A percentile compares a stretch with the other conserved stretches of the same genome.
Evolutionary conservation across 2,797 vertebrate species (phyloP).

Genomic region (Poecilia gillii): DNA sequence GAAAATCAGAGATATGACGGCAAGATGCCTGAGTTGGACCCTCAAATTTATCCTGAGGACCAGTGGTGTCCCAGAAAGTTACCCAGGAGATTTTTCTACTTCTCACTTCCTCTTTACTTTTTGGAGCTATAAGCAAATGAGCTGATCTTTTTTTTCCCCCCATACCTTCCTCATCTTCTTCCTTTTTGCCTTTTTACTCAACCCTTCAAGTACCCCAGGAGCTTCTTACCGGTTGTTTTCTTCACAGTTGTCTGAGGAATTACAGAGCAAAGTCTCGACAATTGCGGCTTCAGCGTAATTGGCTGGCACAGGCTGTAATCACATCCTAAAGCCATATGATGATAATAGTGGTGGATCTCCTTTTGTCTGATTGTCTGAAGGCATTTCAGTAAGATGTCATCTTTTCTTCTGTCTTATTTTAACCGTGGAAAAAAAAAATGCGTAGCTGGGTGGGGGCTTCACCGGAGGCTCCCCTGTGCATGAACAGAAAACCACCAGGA

Average conservation of each 20-base stretch:
- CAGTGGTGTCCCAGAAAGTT: constrained; percentile 13
- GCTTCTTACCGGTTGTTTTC: constrained; percentile 54
- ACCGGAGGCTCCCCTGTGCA: constrained; percentile 28
- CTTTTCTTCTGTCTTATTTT: constrained; percentile 12
- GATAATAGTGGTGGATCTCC: constrained; percentile 56
- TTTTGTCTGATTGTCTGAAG: constrained; percentile 58
- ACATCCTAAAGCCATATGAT: constrained; percentile 44
- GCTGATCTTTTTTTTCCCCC: constrained; percentile 14
- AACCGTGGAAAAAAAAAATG: constrained; percentile 20
- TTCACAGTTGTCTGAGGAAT: constrained; percentile 52
- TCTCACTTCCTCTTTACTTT: not conserved
- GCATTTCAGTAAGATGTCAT: constrained; percentile 48
- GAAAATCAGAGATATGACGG: constrained; percentile 13
- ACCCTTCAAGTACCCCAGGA: constrained; percentile 30
- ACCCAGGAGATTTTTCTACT: not conserved
- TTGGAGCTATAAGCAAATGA: constrained; percentile 6
- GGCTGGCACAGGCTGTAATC: constrained; percentile 61
- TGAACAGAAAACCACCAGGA: constrained; percentile 43
- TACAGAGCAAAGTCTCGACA: constrained; percentile 53
- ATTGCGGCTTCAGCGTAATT: constrained; percentile 62
- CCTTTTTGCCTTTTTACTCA: constrained; percentile 42
- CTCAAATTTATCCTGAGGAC: constrained; percentile 19
- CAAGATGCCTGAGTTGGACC: not conserved
- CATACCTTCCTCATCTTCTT: constrained; percentile 7
- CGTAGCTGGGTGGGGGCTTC: constrained; percentile 1